Evolutionary conservation across 2,888 invertebrate genomes (phyloP), one percentile per base, ranked within the genome.

Genomic region (Agonopterix arenella): DNA sequence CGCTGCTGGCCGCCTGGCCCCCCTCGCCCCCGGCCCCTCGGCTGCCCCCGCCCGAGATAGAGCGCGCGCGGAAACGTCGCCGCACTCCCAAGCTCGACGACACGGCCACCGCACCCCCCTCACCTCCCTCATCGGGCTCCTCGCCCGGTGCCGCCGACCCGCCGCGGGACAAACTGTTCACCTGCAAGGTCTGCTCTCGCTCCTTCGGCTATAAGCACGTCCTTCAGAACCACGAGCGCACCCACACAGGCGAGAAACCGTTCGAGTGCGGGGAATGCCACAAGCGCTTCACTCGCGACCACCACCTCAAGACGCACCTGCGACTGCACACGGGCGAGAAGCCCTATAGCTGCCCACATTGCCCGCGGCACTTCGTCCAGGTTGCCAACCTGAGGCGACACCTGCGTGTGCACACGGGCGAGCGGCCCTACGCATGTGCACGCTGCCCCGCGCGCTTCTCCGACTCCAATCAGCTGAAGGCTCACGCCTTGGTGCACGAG

Each of bases 141-240:
- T 88, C 88, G 0, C 89, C 89, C 8, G 86, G 88, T 5, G 86
- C 89, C 18, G 64, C 88, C 10, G 90, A 90, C 48, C 85, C 90
- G 0, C 89, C 91, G 0, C 86, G 94, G 9, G 96, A 96, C 69
- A 96, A 96, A 74, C 93, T 95, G 52, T 97, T 97, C 84, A 96
- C 95, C 18, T 98, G 97, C 80, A 93, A 94, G 66, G 89, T 96
- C 45, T 97, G 97, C 86, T 93, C 94, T 54, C 92, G 97, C 59
- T 95, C 95, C 9, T 97, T 97, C 70, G 97, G 97, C 46, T 97
- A 97, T 90, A 97, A 97, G 72, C 97, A 97, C 81, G 97, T 97
- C 13, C 89, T 97, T 47, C 97, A 97, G 81, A 97, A 97, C 75
- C 97, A 97, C 81, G 97, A 97, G 70, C 92, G 97, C 62, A 98